Base-by-base conservation (phyloP, 2,888 invertebrate species). In the Drosophila tanythrix region DNA sequence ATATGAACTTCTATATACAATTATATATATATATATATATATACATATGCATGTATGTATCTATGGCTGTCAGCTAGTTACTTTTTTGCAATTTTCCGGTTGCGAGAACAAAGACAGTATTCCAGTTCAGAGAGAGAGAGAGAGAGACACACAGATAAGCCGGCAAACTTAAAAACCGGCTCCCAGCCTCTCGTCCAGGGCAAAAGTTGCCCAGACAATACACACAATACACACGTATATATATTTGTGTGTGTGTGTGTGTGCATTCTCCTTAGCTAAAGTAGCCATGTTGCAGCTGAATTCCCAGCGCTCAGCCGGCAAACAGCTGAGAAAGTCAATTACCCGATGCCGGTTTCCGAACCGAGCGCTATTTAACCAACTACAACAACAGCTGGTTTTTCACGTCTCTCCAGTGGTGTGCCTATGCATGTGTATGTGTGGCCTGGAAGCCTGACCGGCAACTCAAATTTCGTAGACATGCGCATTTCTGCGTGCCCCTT, bases 41-140 rank as follows among this genome's bases (percentile, higher is more conserved):
- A 50, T 21, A 40, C 15, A 13, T 38, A 29, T 21, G 27, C n/a
- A 52, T 50, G 11, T 11, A 21, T 59, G 13, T 31, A 15, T 36
- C 35, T 62, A 15, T 40, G 21, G 38, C 55, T 62, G 35, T 57
- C n/a, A 63, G 60, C 66, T 59, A 52, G 66, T 36, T 38, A 63
- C 70, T 70, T 71, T 63, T 73, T 79, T 63, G 65, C 79, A 75
- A 72, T 79, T 79, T 79, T 79, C 79, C 72, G 72, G 79, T 79
- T 79, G 79, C 62, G 57, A 81, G 87, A 84, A 85, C 85, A 85
- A 85, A 85, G 87, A 84, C 87, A 85, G 82, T 82, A 79, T 81
- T 84, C 83, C 87, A 83, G 70, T 15, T 61, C 56, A 33, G 4
- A 21, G 46, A 46, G 46, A 13, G 36, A 50, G 27, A 8, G 38